Evolutionary conservation across 1,140 invertebrate species (phyloP).

Genomic region (Hetaerina americana): DNA sequence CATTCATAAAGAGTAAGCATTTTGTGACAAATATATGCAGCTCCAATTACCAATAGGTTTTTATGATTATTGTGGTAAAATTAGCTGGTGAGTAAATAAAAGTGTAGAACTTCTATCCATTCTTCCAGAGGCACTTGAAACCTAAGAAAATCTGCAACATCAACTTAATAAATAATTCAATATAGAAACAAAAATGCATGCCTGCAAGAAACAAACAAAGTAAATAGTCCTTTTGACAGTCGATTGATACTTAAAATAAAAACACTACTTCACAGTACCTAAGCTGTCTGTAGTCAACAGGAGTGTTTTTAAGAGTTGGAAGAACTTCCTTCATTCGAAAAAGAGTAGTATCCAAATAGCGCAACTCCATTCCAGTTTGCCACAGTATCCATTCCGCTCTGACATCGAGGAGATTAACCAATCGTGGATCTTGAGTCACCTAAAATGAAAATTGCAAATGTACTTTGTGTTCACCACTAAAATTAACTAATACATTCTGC

Average conservation of each 20-base stretch:
- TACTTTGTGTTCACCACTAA: no score
- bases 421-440: conserved; percentile 47
- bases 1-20: no score
- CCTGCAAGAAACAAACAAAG: background rate
- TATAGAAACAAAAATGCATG: background rate
- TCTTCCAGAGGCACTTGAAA: no score
- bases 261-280: conserved; percentile 21
- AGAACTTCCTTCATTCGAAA: conserved; percentile 73
- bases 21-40: no score
- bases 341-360: conserved; percentile 66
- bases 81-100: no score
- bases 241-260: background rate
- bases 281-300: conserved; percentile 32
- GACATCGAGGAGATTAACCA: conserved; percentile 46
- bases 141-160: no score
- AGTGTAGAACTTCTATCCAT: no score
- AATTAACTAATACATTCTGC: no score
- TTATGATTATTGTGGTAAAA: no score
- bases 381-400: conserved; percentile 87
- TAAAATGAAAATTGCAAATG: no score
- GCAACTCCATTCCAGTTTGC: conserved; percentile 86
- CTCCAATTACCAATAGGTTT: no score
- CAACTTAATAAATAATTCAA: no score
- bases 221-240: background rate
- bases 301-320: conserved; percentile 37